Evolutionary conservation across 2,797 vertebrate species (phyloP).

Genomic region (Petrocephalus sullivani): DNA sequence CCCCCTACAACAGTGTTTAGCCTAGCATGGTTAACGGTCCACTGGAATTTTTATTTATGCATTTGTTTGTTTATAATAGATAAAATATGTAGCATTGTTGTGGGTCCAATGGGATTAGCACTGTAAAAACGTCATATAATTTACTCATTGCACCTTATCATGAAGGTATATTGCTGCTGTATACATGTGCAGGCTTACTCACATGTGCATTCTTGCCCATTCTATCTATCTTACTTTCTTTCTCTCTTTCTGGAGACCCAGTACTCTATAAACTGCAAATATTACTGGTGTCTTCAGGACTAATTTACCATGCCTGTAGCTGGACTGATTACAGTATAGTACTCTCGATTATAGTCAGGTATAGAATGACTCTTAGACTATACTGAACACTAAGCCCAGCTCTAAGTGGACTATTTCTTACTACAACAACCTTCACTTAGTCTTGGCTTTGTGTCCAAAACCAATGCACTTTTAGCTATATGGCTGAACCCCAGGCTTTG

Average conservation of each 20-base stretch:
- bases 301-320: conserved; percentile 53
- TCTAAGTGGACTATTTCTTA: conserved; percentile 52
- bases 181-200: background rate
- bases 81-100: background rate
- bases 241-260: conserved; percentile 38
- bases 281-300: conserved; percentile 47
- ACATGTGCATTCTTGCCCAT: background rate
- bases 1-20: conserved; percentile 34
- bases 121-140: background rate
- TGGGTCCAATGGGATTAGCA: conserved; percentile 16
- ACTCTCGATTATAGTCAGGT: conserved; percentile 49
- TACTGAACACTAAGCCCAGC: conserved; percentile 51
- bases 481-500: conserved; percentile 42
- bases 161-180: background rate
- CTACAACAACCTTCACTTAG: conserved; percentile 66
- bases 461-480: conserved; percentile 58
- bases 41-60: conserved; percentile 44
- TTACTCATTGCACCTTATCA: background rate
- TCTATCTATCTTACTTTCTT: background rate
- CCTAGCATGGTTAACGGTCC: conserved; percentile 46
- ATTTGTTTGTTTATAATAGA: conserved; percentile 43
- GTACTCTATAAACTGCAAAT: conserved; percentile 47
- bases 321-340: conserved; percentile 48
- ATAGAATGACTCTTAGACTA: conserved; percentile 44
- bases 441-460: conserved; percentile 44